Evolutionary conservation across 2,113 vertebrate genomes (phyloP).

Genomic region (Phylloscopus trochilus): DNA sequence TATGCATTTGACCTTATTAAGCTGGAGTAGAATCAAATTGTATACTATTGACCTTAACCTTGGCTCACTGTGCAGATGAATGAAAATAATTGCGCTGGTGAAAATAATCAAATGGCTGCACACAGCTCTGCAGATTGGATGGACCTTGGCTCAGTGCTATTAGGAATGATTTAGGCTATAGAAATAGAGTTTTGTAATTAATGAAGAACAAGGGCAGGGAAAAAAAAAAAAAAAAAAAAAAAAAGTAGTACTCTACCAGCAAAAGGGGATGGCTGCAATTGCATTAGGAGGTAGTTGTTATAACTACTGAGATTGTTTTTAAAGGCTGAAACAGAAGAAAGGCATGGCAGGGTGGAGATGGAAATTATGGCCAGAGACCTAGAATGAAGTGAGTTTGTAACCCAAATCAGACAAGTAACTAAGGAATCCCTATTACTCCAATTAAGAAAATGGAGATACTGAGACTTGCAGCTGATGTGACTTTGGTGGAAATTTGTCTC

Average conservation of each 20-base stretch:
- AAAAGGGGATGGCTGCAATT: neutral
- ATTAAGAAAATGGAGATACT: neutral
- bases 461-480: neutral
- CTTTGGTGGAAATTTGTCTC: neutral
- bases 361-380: neutral
- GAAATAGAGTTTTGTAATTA: conserved; percentile 51
- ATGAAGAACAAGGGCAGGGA: neutral
- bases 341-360: neutral
- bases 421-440: neutral
- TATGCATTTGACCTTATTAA: conserved; percentile 40
- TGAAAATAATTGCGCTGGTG: conserved; percentile 41
- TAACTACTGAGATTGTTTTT: neutral
- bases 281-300: neutral
- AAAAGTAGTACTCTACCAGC: neutral
- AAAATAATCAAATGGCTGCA: conserved; percentile 53
- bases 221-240: conserved; percentile 29
- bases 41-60: conserved; percentile 48
- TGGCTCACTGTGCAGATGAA: conserved; percentile 26
- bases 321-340: neutral
- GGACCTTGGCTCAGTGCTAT: conserved; percentile 22
- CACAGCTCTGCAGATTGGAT: conserved; percentile 49
- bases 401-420: neutral
- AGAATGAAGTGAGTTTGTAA: neutral
- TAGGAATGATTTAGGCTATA: conserved; percentile 40
- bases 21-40: conserved; percentile 53